phyloP scores from a whole-genome alignment of 1,140 invertebrate species.

The Ips typographus region DNA sequence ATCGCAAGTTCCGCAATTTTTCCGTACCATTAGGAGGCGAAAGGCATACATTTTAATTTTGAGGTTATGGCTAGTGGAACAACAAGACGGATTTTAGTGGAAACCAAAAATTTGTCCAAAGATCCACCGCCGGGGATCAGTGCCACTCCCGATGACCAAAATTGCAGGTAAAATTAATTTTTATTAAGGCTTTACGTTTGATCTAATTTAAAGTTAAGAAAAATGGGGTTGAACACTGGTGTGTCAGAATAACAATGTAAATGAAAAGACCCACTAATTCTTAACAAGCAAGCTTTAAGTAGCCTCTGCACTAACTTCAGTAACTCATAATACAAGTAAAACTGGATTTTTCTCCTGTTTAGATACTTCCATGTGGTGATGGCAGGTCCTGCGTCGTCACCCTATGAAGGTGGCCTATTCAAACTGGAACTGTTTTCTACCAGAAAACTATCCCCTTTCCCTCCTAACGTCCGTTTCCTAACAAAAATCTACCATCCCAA shows the following conservation, averaged over 20 bases:
- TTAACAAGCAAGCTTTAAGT: no score
- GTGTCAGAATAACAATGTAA: no score
- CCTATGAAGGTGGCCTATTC: slow-evolving; percentile 77
- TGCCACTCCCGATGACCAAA: slow-evolving; percentile 73
- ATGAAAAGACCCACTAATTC: no score
- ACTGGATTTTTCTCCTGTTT: not conserved
- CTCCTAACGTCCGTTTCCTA: slow-evolving; percentile 75
- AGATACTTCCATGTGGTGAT: slow-evolving; percentile 77
- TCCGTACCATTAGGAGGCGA: not conserved
- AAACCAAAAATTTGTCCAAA: slow-evolving; percentile 50
- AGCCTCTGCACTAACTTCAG: no score
- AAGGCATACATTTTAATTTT: slow-evolving; percentile 1
- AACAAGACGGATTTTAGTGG: slow-evolving; percentile 48
- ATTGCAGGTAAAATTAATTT: slow-evolving; percentile 54
- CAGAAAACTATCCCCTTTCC: slow-evolving; percentile 81
- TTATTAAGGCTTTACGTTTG: not conserved
- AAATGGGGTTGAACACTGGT: not conserved
- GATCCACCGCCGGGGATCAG: slow-evolving; percentile 72
- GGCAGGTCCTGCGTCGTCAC: slow-evolving; percentile 64
- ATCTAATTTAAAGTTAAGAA: no score
- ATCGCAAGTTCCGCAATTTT: no score
- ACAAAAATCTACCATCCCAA: slow-evolving; percentile 84
- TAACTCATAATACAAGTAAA: no score
- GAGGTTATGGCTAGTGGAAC: slow-evolving; percentile 44
- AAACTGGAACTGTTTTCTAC: slow-evolving; percentile 76